A percentile compares a stretch with the other conserved stretches of the same genome.
phyloP scores from a whole-genome alignment of 1,140 invertebrate species.

The Sipha flava region DNA sequence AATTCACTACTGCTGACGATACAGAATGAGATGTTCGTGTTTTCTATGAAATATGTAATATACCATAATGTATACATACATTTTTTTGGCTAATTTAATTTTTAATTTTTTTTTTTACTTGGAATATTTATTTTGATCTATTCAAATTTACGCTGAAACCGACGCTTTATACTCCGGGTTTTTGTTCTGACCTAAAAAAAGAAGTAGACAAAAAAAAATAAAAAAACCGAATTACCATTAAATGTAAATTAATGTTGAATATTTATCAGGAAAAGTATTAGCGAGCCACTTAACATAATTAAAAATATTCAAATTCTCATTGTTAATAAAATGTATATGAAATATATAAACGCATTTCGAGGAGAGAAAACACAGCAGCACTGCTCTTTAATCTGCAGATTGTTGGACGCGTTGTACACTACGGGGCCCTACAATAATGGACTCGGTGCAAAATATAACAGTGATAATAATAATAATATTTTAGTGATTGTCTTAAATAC shows the following conservation, averaged over 20 bases:
- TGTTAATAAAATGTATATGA: background rate
- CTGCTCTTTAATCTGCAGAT: no score
- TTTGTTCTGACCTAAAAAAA: background rate
- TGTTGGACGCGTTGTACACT: no score
- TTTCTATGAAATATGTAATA: no score
- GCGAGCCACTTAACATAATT: conserved; percentile 14
- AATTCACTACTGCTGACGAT: no score
- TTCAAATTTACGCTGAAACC: background rate
- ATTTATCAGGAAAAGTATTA: conserved; percentile 23
- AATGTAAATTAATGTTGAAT: conserved; percentile 26
- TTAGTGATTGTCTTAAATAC: no score
- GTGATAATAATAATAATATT: no score
- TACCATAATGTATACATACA: no score
- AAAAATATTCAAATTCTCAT: conserved; percentile 27
- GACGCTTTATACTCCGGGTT: background rate
- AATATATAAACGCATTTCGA: background rate
- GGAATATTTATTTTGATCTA: background rate
- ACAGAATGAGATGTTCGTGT: no score
- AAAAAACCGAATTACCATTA: conserved; percentile 14
- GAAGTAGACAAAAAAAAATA: background rate
- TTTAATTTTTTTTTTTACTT: background rate
- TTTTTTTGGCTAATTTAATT: no score
- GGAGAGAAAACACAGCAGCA: background rate
- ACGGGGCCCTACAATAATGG: no score
- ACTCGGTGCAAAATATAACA: no score